Evolutionary conservation across 2,797 vertebrate genomes (phyloP).

Genomic region (Neostethus bicornis): DNA sequence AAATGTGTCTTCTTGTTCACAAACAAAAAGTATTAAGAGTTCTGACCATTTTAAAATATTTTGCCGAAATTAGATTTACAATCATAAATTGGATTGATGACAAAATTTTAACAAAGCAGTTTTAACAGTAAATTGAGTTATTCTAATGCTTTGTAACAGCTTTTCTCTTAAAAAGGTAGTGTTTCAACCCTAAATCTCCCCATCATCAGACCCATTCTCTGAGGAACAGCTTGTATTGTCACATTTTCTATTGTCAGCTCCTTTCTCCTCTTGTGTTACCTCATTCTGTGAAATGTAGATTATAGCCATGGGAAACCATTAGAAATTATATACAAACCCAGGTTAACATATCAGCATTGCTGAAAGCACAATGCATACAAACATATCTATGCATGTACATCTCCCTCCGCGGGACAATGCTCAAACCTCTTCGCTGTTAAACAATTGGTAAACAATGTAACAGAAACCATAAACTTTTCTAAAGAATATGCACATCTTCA

Average conservation of each 20-base stretch:
- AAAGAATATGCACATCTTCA: slow-evolving; percentile 20
- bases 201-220: slow-evolving; percentile 14
- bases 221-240: slow-evolving; percentile 24
- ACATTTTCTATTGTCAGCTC: slow-evolving; percentile 36
- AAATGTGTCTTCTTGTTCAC: background rate
- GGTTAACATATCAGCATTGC: slow-evolving; percentile 56
- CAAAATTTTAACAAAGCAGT: no score
- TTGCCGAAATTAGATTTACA: no score
- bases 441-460: slow-evolving; percentile 44
- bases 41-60: no score
- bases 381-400: slow-evolving; percentile 48
- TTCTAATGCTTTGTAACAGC: slow-evolving; percentile 4
- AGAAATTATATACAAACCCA: slow-evolving; percentile 59
- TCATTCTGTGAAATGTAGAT: slow-evolving; percentile 40
- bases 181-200: background rate
- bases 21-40: background rate
- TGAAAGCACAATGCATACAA: slow-evolving; percentile 52
- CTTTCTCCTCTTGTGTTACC: slow-evolving; percentile 29
- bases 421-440: slow-evolving; percentile 29
- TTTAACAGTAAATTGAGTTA: no score
- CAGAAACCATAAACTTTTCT: slow-evolving; percentile 32
- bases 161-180: background rate
- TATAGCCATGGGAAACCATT: slow-evolving; percentile 44
- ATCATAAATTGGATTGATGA: no score
- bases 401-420: slow-evolving; percentile 40